A percentile compares a stretch with the other conserved stretches of the same genome.
These are phyloP conservation scores for Gadus macrocephalus DNA, from an alignment of 2,113 vertebrate genomes.

Conservation along the genomic window DNA sequence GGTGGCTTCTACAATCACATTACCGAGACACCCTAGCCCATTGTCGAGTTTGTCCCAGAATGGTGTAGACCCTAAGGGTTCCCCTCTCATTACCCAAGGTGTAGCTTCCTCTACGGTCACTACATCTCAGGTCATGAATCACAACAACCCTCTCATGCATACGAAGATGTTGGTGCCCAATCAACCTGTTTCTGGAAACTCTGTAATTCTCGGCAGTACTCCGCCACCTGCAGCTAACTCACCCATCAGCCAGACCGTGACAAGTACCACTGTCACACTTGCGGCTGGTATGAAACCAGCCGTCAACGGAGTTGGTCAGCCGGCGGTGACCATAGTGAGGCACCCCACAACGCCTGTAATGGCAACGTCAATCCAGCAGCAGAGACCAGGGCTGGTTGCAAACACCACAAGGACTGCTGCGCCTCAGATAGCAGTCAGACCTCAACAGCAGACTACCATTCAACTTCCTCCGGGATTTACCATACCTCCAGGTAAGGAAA, in stretches of 20 bases:
- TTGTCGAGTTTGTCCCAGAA: slow-evolving; percentile 66
- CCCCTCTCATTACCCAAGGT: slow-evolving; percentile 40
- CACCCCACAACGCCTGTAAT: slow-evolving; percentile 45
- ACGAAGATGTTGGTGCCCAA: slow-evolving; percentile 62
- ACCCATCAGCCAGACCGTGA: slow-evolving; percentile 47
- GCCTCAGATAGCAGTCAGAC: slow-evolving; percentile 78
- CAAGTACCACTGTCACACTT: slow-evolving; percentile 30
- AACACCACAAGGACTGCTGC: slow-evolving; percentile 58
- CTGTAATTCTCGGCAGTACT: slow-evolving; percentile 38
- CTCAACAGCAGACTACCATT: slow-evolving; percentile 81
- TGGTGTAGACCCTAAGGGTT: slow-evolving; percentile 63
- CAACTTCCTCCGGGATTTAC: slow-evolving; percentile 84
- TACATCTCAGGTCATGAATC: slow-evolving; percentile 62
- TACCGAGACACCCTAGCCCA: slow-evolving; percentile 64
- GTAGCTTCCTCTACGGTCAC: slow-evolving; percentile 22
- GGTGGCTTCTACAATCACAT: slow-evolving; percentile 44
- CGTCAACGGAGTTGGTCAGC: slow-evolving; percentile 60
- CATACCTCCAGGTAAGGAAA: slow-evolving; percentile 77
- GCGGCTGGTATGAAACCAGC: slow-evolving; percentile 57
- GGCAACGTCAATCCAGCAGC: slow-evolving; percentile 62
- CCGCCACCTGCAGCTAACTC: slow-evolving; percentile 32
- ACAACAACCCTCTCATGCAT: slow-evolving; percentile 58
- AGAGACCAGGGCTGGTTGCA: slow-evolving; percentile 64
- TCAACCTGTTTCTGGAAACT: slow-evolving; percentile 51
- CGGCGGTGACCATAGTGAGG: slow-evolving; percentile 47